A percentile compares a stretch with the other conserved stretches of the same genome.
phyloP scores from a whole-genome alignment of 2,113 vertebrate species.

The Chlorodrepanis virens region DNA sequence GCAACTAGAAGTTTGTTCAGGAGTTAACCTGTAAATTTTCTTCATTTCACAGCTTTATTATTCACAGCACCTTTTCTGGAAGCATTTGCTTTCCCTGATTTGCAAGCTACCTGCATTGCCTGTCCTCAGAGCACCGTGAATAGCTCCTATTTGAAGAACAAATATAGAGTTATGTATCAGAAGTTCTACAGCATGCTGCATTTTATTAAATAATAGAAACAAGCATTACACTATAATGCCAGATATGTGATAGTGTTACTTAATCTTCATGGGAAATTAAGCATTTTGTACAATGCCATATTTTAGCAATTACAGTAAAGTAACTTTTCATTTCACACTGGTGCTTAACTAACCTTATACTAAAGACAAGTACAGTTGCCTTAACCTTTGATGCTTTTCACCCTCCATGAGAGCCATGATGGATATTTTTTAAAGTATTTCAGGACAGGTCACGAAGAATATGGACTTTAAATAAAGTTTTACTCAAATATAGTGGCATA shows the following conservation, averaged over 20 bases:
- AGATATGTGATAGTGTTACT: not conserved
- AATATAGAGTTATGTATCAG: not conserved
- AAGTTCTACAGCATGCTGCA: not conserved
- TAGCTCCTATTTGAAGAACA: not conserved
- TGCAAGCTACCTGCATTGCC: not conserved
- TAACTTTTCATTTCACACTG: not conserved
- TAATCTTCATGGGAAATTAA: not conserved
- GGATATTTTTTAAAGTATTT: not conserved
- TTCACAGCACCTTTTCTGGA: not conserved
- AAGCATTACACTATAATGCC: not conserved
- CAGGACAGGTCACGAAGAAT: not conserved
- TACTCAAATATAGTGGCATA: not conserved
- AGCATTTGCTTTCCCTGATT: not conserved
- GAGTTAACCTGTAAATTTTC: not conserved
- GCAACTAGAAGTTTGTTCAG: not conserved
- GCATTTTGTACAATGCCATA: not conserved
- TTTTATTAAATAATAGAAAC: not conserved
- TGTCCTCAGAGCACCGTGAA: not conserved
- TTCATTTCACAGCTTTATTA: not conserved
- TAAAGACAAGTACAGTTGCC: not conserved
- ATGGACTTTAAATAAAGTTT: not conserved
- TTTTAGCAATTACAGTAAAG: not conserved
- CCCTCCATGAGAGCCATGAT: not conserved
- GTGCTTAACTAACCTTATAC: not conserved
- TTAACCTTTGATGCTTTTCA: not conserved